phyloP scores from a whole-genome alignment of 1,140 invertebrate species.

The Hesperophylax magnus region DNA sequence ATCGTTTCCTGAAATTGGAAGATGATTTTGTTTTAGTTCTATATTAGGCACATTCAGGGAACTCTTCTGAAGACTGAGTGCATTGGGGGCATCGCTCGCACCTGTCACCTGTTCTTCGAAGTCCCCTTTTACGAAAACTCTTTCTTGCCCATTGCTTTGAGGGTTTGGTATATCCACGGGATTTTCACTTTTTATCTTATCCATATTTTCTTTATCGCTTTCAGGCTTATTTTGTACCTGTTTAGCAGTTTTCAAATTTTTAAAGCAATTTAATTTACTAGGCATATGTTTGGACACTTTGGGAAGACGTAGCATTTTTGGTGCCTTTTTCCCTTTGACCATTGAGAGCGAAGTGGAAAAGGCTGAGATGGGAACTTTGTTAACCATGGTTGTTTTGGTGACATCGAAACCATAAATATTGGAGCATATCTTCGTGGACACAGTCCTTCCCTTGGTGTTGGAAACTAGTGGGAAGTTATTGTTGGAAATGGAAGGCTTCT shows the following conservation, averaged over 20 bases:
- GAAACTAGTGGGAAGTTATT: conserved; percentile 10
- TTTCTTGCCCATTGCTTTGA: too few relatives aligned
- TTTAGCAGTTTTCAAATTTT: not conserved
- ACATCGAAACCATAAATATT: conserved; percentile 57
- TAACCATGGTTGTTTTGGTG: conserved; percentile 77
- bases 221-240: not conserved
- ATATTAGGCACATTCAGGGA: not conserved
- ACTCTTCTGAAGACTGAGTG: too few relatives aligned
- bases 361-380: conserved; percentile 81
- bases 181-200: not conserved
- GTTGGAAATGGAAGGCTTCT: conserved; percentile 6
- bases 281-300: conserved; percentile 45
- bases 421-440: conserved; percentile 53
- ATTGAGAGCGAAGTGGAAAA: conserved; percentile 69
- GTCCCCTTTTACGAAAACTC: too few relatives aligned
- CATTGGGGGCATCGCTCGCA: too few relatives aligned
- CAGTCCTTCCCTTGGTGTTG: not conserved
- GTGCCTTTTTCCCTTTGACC: conserved; percentile 61
- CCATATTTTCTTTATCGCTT: not conserved
- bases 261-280: conserved; percentile 18
- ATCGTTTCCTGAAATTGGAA: too few relatives aligned
- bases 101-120: too few relatives aligned
- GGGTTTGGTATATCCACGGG: not conserved
- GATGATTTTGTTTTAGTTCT: too few relatives aligned
- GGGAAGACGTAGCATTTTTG: conserved; percentile 59